phyloP scores from a whole-genome alignment of 2,888 invertebrate species.

The Leptinotarsa haldemani region DNA sequence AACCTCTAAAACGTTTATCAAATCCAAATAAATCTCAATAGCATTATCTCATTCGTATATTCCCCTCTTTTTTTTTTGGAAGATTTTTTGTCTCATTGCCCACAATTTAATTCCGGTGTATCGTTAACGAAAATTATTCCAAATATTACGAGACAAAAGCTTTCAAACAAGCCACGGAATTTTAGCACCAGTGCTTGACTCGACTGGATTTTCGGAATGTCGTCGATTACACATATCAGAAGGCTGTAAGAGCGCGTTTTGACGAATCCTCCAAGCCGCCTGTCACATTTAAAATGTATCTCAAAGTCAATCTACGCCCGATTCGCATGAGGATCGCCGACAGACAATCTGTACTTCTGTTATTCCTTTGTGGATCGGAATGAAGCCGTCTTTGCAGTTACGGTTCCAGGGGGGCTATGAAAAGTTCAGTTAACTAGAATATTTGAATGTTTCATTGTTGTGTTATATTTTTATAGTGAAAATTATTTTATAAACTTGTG shows the following conservation, averaged over 20 bases:
- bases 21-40: no score
- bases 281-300: conserved; percentile 60
- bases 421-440: neutral
- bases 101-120: no score
- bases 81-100: no score
- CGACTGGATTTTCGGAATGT: conserved; percentile 29
- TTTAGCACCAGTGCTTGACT: neutral
- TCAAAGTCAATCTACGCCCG: conserved; percentile 55
- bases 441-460: neutral
- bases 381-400: conserved; percentile 35
- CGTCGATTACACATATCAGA: conserved; percentile 32
- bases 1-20: no score
- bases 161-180: neutral
- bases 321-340: conserved; percentile 55
- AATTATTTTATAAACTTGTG: neutral
- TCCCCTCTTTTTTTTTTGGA: no score
- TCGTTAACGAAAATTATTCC: no score
- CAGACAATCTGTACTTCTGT: conserved; percentile 43
- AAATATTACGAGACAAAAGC: neutral
- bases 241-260: conserved; percentile 43
- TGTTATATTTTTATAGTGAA: neutral
- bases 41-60: no score
- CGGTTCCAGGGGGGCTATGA: conserved; percentile 6
- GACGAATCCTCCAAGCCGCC: conserved; percentile 52
- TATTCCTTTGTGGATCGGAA: conserved; percentile 30